Evolutionary conservation across 2,888 invertebrate species (phyloP), one percentile per base, ranked within the genome.

Genomic region (Abscondita cerata): DNA sequence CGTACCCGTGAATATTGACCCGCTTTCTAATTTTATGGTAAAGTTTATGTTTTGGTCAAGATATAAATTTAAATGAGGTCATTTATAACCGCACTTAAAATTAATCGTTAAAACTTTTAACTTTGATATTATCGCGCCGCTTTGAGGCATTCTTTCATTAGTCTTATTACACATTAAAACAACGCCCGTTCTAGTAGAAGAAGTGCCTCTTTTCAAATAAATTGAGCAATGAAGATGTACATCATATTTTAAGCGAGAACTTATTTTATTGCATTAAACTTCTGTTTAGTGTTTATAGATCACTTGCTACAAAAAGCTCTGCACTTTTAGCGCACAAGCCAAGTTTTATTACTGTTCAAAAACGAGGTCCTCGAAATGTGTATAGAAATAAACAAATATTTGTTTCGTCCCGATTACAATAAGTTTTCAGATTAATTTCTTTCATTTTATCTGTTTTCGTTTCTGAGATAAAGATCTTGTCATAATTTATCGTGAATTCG

Each of bases 381-480:
- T n/a, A n/a, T n/a, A n/a, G n/a, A n/a, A n/a, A n/a, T n/a, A n/a
- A n/a, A n/a, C n/a, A 25, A 25, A 25, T 25, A 25, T 25, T 25
- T 25, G 25, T 25, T 25, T 25, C 6, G 6, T 25, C 25, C 2
- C 6, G 25, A 25, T 25, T 25, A 25, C 25, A 25, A n/a, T n/a
- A n/a, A n/a, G n/a, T 25, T 6, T 2, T 25, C 6, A 18, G 18
- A 18, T 44, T 16, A 18, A n/a, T 19, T 11, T 44, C 5, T 18
- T 4, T 11, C 4, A 44, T 44, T 18, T 16, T 16, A 18, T 44
- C 6, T 25, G 25, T 5, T 3, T 13, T 41, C 5, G 16, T 9
- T 2, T 48, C 18, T 31, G 62, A n/a, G n/a, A 58, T 58, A 62
- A 53, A 6, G 38, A 62, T 57, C 62, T 57, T 19, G 12, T 53